Conservation (phyloP, 2,888 invertebrate species). For the Itoplectis maculator region DNA sequence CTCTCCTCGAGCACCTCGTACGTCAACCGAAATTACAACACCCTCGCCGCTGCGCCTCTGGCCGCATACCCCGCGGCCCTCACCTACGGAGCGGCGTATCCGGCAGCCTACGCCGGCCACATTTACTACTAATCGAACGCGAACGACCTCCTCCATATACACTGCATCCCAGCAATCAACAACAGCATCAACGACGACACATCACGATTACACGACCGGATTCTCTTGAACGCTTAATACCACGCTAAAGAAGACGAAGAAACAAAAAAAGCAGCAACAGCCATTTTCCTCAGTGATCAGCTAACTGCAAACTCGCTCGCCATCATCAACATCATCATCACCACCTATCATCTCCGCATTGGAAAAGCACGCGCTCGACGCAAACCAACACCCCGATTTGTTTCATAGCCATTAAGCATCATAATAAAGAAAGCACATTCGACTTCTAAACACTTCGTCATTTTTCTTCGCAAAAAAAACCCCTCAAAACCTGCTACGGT, state of each 20-base stretch:
- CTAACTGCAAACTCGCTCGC: constrained; percentile 27
- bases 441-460: constrained; percentile 31
- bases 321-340: constrained; percentile 6
- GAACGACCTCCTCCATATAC: neutral
- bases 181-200: neutral
- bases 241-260: neutral
- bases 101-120: constrained; percentile 69
- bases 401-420: constrained; percentile 63
- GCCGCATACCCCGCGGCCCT: constrained; percentile 72
- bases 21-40: constrained; percentile 87
- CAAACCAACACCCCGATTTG: constrained; percentile 24
- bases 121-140: neutral
- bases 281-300: constrained; percentile 5
- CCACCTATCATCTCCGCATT: no score
- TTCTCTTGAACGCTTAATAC: constrained; percentile 1
- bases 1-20: constrained; percentile 88
- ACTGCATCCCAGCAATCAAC: neutral
- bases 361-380: constrained; percentile 7
- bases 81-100: constrained; percentile 72
- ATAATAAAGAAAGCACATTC: constrained; percentile 59
- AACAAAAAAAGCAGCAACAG: constrained; percentile 26
- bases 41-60: constrained; percentile 85
- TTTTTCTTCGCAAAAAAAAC: neutral
- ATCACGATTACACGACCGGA: neutral
- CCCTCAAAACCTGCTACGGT: constrained; percentile 6